These are phyloP conservation scores for Drosophila albomicans DNA, from an alignment of 1,140 invertebrate species.

Conservation along the genomic window DNA sequence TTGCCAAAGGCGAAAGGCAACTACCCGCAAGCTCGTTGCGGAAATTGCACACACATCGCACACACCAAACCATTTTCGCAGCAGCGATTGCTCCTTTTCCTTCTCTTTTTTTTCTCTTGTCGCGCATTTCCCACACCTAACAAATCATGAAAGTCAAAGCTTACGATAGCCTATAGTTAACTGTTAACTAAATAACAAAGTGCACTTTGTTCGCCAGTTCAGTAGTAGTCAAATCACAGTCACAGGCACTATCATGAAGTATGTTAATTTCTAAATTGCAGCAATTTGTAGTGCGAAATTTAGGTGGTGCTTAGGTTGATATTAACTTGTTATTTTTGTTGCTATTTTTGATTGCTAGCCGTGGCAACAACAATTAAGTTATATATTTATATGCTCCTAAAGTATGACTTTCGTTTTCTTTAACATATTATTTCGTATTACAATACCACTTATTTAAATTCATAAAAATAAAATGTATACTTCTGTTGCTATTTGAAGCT, in stretches of 20 bases:
- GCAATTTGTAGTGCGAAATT: neutral
- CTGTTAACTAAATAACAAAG: constrained; percentile 4
- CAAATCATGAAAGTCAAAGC: constrained; percentile 28
- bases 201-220: neutral
- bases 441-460: too few species aligned
- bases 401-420: too few species aligned
- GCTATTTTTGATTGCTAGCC: neutral
- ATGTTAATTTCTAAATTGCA: neutral
- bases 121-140: constrained; percentile 2
- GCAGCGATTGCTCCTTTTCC: constrained; percentile 4
- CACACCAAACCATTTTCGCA: constrained; percentile 29
- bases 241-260: neutral
- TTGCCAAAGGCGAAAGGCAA: neutral
- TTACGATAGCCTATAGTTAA: neutral
- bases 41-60: constrained; percentile 79
- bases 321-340: neutral
- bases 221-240: neutral
- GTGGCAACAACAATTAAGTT: neutral
- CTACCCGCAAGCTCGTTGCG: constrained; percentile 42
- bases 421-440: too few species aligned
- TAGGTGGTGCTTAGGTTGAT: neutral
- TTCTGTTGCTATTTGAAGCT: too few species aligned
- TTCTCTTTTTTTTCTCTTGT: constrained; percentile 1
- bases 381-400: too few species aligned
- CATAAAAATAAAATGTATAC: too few species aligned